Base-by-base conservation (phyloP, 1,140 invertebrate species). In the Metopolophium dirhodum region DNA sequence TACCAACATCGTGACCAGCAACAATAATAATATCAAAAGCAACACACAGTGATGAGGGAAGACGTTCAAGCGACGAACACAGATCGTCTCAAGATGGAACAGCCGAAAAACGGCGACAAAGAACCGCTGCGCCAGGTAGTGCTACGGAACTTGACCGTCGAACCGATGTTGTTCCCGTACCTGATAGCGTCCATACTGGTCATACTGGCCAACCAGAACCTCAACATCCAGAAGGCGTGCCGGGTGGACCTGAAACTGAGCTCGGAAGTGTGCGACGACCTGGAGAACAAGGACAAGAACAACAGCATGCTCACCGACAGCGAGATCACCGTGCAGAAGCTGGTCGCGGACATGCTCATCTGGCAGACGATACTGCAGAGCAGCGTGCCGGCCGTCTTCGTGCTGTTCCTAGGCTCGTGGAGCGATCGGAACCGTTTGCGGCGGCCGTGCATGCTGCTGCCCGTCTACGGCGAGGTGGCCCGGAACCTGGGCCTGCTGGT, bases 191-290 rank as follows among this genome's bases (percentile, higher is more conserved):
- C 97, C 93, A 97, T 97, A 30, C 95, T 98, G 6, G 97, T 97
- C 1, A 96, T 96, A 35, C 95, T 98, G 83, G 97, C 97, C 41
- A 97, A 97, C 30, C 97, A 97, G 95, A 98, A 98, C 95, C 95
- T 98, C 23, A 97, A 97, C 94, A 96, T 98, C 94, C 97, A 98
- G 95, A 98, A 98, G 95, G 97, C 97, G 0, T 98, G 98, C 94
- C 95, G 97, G 92, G 97, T 98, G 0, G 98, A 98, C 95, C 96
- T 98, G 93, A 96, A 95, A 26, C 97, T 97, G 94, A 95, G 96
- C 2, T 96, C 96, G 77, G 96, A 96, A 86, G 95, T 98, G 3
- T 98, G 98, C 95, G 96, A 97, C 94, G 96, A 97, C 0, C 95
- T 98, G 26, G 96, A 97, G 3, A 95, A 95, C 85, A 96, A 97